phyloP scores from a whole-genome alignment of 2,888 invertebrate genomes.

The Dicycla oo region DNA sequence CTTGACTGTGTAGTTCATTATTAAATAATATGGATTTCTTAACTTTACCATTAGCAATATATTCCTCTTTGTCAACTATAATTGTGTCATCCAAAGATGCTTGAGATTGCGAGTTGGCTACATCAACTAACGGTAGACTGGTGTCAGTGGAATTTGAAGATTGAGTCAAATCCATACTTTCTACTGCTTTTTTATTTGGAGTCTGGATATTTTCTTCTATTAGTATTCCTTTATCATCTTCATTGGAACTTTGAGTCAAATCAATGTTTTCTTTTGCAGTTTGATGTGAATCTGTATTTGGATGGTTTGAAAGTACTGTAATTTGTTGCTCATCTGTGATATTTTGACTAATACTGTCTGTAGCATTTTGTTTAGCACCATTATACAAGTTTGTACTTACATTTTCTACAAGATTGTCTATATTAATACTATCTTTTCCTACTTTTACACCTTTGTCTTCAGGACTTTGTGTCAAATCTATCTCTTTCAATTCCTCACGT shows the following conservation, averaged over 20 bases:
- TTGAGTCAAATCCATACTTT: conserved; percentile 77
- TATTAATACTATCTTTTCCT: conserved; percentile 14
- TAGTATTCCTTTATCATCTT: conserved; percentile 30
- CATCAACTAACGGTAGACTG: conserved; percentile 75
- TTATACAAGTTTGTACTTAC: neutral
- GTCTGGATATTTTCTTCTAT: conserved; percentile 25
- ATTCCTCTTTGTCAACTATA: conserved; percentile 67
- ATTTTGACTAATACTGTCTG: conserved; percentile 26
- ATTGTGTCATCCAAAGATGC: conserved; percentile 74
- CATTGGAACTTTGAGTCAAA: conserved; percentile 71
- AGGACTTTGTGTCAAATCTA: conserved; percentile 72
- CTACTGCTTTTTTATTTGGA: conserved; percentile 37
- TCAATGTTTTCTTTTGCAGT: conserved; percentile 65
- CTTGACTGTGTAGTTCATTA: conserved; percentile 13
- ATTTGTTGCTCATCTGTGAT: conserved; percentile 33
- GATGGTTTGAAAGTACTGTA: conserved; percentile 16
- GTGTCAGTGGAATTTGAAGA: conserved; percentile 73
- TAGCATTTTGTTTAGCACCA: conserved; percentile 1
- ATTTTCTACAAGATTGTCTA: conserved; percentile 8
- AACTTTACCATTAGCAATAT: conserved; percentile 47
- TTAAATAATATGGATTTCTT: conserved; percentile 18
- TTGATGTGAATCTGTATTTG: conserved; percentile 2
- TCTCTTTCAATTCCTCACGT: conserved; percentile 64
- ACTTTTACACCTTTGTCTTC: conserved; percentile 31
- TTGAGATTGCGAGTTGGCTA: conserved; percentile 61